Evolutionary conservation across 2,113 vertebrate species (phyloP).

Genomic region (Stomatorhinus ivindoensis): DNA sequence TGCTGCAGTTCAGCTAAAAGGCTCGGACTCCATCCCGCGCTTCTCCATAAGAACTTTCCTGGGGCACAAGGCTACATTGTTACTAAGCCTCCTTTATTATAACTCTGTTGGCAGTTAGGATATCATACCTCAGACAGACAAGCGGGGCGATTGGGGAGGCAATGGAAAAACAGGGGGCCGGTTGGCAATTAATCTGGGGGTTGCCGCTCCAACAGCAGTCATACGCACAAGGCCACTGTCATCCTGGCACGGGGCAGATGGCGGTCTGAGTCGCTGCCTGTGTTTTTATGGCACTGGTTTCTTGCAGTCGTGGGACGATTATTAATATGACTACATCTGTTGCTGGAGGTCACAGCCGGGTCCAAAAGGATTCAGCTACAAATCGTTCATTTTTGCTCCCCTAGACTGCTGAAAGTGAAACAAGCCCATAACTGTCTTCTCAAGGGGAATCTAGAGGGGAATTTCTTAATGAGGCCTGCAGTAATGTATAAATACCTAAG

Average conservation of each 20-base stretch:
- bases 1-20: neutral
- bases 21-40: neutral
- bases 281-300: neutral
- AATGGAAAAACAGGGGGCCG: neutral
- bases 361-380: neutral
- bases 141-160: neutral
- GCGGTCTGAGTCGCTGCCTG: neutral
- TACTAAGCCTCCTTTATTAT: neutral
- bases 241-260: constrained; percentile 7
- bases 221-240: constrained; percentile 6
- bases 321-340: neutral
- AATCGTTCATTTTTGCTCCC: neutral
- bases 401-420: neutral
- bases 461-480: constrained; percentile 7
- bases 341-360: neutral
- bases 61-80: neutral
- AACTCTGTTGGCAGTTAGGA: neutral
- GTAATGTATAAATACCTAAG: neutral
- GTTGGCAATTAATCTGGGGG: neutral
- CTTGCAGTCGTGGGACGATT: neutral
- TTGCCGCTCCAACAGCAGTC: neutral
- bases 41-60: neutral
- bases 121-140: neutral
- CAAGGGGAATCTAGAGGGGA: neutral
- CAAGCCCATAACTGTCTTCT: neutral